A percentile compares a stretch with the other conserved stretches of the same genome.
These are phyloP conservation scores for Drosophila ohnishii DNA, from an alignment of 1,140 invertebrate genomes.

Conservation along the genomic window DNA sequence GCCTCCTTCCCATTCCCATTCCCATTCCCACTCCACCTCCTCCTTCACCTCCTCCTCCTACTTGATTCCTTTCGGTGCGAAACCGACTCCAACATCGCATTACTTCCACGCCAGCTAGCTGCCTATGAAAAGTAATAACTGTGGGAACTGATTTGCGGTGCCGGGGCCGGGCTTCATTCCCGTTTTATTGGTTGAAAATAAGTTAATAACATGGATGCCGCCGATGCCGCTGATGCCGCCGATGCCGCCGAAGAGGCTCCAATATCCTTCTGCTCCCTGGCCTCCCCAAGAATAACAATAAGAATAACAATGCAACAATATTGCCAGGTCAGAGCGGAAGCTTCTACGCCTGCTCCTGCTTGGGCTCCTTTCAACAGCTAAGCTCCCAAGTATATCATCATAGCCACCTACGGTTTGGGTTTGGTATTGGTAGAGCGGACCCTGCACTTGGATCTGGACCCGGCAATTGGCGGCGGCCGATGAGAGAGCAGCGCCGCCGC, in stretches of 20 bases:
- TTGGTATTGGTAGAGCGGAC: not conserved
- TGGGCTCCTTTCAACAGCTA: conserved; percentile 52
- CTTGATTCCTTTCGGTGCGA: not conserved
- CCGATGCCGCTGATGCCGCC: conserved; percentile 16
- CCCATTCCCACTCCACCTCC: not conserved
- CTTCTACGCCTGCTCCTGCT: conserved; percentile 9
- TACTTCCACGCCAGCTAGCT: conserved; percentile 75
- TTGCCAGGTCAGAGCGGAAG: conserved; percentile 50
- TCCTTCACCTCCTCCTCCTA: not conserved
- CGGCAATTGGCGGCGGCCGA: conserved; percentile 9
- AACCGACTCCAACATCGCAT: conserved; percentile 57
- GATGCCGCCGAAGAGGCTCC: conserved; percentile 25
- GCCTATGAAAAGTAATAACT: conserved; percentile 82
- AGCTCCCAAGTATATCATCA: conserved; percentile 79
- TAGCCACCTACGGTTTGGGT: conserved; percentile 72
- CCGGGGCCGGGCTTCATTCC: conserved; percentile 61
- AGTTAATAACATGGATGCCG: conserved; percentile 80
- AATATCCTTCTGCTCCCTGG: conserved; percentile 48
- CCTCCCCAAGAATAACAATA: conserved; percentile 26
- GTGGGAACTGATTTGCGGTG: conserved; percentile 71
- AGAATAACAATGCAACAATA: conserved; percentile 76
- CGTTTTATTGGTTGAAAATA: conserved; percentile 82
- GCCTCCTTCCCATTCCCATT: conserved; percentile 5
- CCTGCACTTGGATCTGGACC: not conserved
- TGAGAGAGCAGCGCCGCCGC: conserved; percentile 34